Percentiles rank a stretch among this genome's conserved stretches.
Conservation (phyloP, 2,888 invertebrate species). For the Orthosia cruda region DNA sequence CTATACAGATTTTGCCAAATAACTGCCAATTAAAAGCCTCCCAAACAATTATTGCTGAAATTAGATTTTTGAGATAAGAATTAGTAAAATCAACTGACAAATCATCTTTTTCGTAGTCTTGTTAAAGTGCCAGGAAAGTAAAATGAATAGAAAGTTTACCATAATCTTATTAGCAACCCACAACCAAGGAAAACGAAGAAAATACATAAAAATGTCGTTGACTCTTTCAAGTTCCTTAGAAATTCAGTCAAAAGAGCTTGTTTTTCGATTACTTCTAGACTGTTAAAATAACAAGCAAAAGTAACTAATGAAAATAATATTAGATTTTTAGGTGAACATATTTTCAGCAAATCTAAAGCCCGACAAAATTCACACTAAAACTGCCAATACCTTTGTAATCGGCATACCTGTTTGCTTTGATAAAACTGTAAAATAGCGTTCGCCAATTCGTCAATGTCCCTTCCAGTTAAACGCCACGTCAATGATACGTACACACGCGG, state of each 20-base stretch:
- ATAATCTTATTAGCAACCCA: conserved; percentile 18
- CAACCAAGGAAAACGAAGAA: conserved; percentile 2
- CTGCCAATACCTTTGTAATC: conserved; percentile 1
- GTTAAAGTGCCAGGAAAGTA: neutral
- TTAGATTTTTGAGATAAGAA: neutral
- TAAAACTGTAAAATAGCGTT: conserved; percentile 38
- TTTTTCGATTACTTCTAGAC: neutral
- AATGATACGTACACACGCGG: conserved; percentile 63
- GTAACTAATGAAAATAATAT: neutral
- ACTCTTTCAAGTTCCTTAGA: neutral
- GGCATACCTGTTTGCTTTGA: neutral
- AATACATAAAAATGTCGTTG: neutral
- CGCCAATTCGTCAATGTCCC: conserved; percentile 42
- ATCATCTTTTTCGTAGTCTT: neutral
- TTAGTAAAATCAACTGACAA: neutral
- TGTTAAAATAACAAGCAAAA: neutral
- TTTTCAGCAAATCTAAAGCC: neutral
- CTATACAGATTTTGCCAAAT: neutral
- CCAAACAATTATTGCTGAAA: neutral
- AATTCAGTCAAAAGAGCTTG: neutral
- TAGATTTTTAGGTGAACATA: neutral
- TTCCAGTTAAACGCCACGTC: conserved; percentile 65
- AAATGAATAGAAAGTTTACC: neutral
- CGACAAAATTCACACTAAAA: neutral
- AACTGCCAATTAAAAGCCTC: neutral